Base-by-base conservation (phyloP, 92 coral and sea anemone genomes). In the Desmophyllum pertusum region DNA sequence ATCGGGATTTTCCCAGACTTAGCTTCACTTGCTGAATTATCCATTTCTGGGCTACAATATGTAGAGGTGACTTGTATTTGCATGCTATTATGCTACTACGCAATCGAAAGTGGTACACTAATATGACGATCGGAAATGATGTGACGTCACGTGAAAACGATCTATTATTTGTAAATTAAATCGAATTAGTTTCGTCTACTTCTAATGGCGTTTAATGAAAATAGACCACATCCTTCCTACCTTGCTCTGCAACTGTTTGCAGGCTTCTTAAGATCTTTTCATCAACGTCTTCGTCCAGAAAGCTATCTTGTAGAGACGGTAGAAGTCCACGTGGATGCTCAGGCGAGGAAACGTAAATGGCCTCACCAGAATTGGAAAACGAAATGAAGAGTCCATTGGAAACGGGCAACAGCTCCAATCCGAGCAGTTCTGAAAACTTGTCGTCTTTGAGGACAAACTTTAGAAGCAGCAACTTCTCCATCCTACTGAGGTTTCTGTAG, bases 371-470 rank as follows among this genome's bases (percentile, higher is more conserved):
- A 33, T 37, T 27, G 43, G 43, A 8, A 78, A 95, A 95, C 3
- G 77, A 15, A 42, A 77, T 43, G 48, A 93, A 93, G 8, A 53
- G 39, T 69, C 88, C 87, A 40, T 89, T 76, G 33, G 93, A 84
- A 36, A 91, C 66, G 0, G 98, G 98, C 13, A 95, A 88, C 21
- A 95, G 90, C 35, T 88, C 81, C n/a, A 95, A 82, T 30, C 90
- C 97, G 23, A 42, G 45, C 23, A 95, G 87, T 17, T 87, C 92
- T 1, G 45, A 43, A 83, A 71, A 80, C n/a, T 61, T 23, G 27
- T 77, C 62, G 57, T 93, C 98, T 33, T 86, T 63, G 39, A 95
- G 85, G 52, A 93, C 81, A 83, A 76, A 95, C 30, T 70, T 83
- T 74, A 95, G 87, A 41, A 95, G 91, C 23, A 6, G 43, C 61